Base-by-base conservation (phyloP, 1,140 invertebrate species). In the Trigoniulus corallinus region DNA sequence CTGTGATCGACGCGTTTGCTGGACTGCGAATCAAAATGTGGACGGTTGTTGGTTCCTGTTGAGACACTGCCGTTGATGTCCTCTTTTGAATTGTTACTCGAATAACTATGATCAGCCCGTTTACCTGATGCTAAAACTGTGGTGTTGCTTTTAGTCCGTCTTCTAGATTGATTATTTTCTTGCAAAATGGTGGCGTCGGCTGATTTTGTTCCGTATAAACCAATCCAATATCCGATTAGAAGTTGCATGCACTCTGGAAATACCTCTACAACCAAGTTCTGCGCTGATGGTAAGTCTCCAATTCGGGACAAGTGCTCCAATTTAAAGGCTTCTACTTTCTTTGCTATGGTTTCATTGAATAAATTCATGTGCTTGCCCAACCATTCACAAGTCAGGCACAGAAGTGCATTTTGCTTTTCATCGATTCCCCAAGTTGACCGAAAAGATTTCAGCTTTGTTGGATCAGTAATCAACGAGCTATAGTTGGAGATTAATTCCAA, bases 211-310 rank as follows among this genome's bases (percentile, higher is more conserved):
- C 20, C 48, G 34, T 50, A 45, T 13, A 48, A 18, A 2, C 42
- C 20, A n/a, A 59, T 58, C 61, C 61, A 63, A 18, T 55, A 24
- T 3, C 46, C 29, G 10, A 59, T 18, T 15, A 63, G 45, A 22
- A 48, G 26, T 34, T 51, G 52, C 61, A 63, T 63, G 48, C 54
- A 59, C 3, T 26, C n/a, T n/a, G 61, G 61, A 45, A 63, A 63
- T 3, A 63, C 41, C 23, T 52, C 34, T 20, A 53, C 43, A 1
- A 63, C 53, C 1, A 63, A 52, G 1, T 47, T 39, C 20, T 57
- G 39, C 4, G 60, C 39, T 21, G 57, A 50, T 24, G 61, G 61
- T 13, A 63, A 47, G 47, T 61, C 57, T 37, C 58, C 57, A 50
- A 61, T 61, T 49, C 53, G 54, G 10, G 53, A 52, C 20, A 63